Percentiles rank a stretch among this genome's conserved stretches.
Evolutionary conservation across 64 coral and sea anemone genomes (phyloP).

Genomic region (Astreopora myriophthalma): DNA sequence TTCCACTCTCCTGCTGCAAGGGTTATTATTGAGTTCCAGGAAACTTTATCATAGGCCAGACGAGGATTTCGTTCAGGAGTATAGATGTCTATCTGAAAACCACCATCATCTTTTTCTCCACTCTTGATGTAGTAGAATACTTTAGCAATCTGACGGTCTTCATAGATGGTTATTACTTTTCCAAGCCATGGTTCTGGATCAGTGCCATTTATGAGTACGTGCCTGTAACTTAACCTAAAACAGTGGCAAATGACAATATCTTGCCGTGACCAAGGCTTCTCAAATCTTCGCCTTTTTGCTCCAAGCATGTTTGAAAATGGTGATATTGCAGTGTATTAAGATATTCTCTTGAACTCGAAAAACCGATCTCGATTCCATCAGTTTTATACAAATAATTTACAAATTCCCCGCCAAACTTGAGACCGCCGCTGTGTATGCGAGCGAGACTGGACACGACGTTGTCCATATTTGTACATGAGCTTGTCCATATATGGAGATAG

Average conservation of each 20-base stretch:
- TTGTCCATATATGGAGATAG: not conserved
- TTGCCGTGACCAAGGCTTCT: no score
- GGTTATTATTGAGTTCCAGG: constrained; percentile 16
- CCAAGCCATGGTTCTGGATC: constrained; percentile 11
- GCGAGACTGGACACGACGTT: no score
- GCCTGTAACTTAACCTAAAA: not conserved
- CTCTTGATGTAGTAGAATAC: not conserved
- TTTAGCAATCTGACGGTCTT: constrained; percentile 14
- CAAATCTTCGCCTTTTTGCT: no score
- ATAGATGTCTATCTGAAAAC: constrained; percentile 15
- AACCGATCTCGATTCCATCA: no score
- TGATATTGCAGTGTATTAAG: no score
- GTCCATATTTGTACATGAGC: not conserved
- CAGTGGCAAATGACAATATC: not conserved
- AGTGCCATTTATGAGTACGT: constrained; percentile 9
- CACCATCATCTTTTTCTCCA: constrained; percentile 15
- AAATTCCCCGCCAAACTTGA: no score
- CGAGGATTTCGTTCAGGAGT: constrained; percentile 4
- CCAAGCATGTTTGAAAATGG: no score
- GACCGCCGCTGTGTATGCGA: no score
- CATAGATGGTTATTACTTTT: not conserved
- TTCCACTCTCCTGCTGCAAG: not conserved
- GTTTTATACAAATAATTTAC: no score
- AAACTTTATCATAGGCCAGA: constrained; percentile 6
- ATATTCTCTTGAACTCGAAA: no score